Evolutionary conservation across 1,140 invertebrate species (phyloP).

Genomic region (Pachyrhynchus sulphureomaculatus): DNA sequence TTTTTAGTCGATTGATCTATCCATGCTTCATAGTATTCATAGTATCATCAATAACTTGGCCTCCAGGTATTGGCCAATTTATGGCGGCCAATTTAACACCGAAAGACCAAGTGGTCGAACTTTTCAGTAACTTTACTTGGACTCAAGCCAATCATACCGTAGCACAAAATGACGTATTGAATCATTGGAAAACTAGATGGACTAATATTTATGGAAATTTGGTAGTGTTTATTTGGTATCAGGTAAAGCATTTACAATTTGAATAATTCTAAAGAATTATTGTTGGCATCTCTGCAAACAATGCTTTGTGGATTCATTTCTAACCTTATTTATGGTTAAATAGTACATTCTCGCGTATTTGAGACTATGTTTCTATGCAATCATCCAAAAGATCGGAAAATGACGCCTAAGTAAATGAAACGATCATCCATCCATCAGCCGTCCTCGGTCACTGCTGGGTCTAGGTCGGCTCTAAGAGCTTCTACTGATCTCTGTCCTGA

Average conservation of each 20-base stretch:
- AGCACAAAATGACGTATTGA: conserved; percentile 79
- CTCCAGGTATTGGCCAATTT: conserved; percentile 81
- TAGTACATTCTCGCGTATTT: neutral
- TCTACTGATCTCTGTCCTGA: too few relatives aligned
- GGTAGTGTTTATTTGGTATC: conserved; percentile 78
- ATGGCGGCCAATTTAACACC: conserved; percentile 83
- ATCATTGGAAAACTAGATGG: conserved; percentile 86
- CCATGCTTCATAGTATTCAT: conserved; percentile 80
- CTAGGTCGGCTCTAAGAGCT: too few relatives aligned
- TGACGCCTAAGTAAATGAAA: too few relatives aligned
- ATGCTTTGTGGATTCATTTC: too few relatives aligned
- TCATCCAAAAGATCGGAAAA: too few relatives aligned
- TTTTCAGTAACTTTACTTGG: conserved; percentile 98
- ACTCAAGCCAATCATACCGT: conserved; percentile 73
- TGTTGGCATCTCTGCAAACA: neutral
- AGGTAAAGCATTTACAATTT: conserved; percentile 59
- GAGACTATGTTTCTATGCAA: too few relatives aligned
- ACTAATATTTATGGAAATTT: conserved; percentile 82
- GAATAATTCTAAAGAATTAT: neutral
- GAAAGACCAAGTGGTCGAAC: conserved; percentile 78
- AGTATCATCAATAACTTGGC: conserved; percentile 82
- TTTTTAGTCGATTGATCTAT: conserved; percentile 82
- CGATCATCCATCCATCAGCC: too few relatives aligned
- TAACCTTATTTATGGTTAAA: too few relatives aligned
- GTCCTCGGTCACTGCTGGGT: too few relatives aligned